Evolutionary conservation across 2,888 invertebrate species (phyloP), one percentile per base, ranked within the genome.

Genomic region (Amiota communis): DNA sequence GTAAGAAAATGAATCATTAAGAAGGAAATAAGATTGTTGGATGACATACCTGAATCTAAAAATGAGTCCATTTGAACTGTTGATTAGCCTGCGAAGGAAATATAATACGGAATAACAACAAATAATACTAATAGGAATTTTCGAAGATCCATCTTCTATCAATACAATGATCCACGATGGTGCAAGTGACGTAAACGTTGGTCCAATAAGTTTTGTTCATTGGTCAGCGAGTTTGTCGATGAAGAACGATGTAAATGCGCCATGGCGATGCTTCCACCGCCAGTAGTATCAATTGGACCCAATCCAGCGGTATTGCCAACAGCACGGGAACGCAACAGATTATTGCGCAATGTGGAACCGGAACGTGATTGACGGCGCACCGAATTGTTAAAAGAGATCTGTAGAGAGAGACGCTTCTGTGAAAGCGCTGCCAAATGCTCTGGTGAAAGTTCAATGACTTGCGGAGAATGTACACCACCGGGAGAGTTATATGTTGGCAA

Each of bases 401-500:
- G 89, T 74, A 89, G 79, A 13, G 89, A 89, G 57, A 89, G 82
- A 47, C 88, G 89, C 76, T 89, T 89, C 75, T 88, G 85, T 51
- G 89, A 89, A 65, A 89, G 81, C 6, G 85, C 81, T 65, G 88
- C 87, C 79, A 89, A 79, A 73, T 89, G 90, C 6, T 89, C 88
- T 0, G 89, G 90, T 46, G 86, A 87, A 51, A 89, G 77, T 81
- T 89, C 89, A 70, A 89, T 89, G 15, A 89, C 79, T 78, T 88
- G 88, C 12, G 84, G 53, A 15, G 68, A 57, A n/a, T 75, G 61
- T 13, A 79, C 49, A 20, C 77, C 77, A 3, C 70, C 63, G 11
- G 64, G 13, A 12, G 15, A 12, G 23, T 4, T 15, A 15, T 15
- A 17, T 3, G 47, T 17, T n/a, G 67, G 67, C 51, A 67, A 15